Evolutionary conservation across 2,888 invertebrate genomes (phyloP).

Genomic region (Lepidonotus clava): DNA sequence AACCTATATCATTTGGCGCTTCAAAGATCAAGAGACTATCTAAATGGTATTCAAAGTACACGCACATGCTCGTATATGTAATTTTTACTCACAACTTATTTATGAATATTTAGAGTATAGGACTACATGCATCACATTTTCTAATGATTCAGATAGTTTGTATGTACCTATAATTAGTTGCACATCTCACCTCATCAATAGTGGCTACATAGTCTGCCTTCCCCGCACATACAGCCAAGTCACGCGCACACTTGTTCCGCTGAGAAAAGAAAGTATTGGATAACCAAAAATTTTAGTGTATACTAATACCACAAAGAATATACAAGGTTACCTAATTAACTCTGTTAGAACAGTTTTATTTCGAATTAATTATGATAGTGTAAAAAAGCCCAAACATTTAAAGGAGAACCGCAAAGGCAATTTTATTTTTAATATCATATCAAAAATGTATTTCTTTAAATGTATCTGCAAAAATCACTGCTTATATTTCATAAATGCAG

Average conservation of each 20-base stretch:
- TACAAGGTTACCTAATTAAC: neutral
- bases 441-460: no score
- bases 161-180: neutral
- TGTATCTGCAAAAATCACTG: no score
- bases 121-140: no score
- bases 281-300: no score
- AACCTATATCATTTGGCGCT: neutral
- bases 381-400: no score
- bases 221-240: constrained; percentile 21
- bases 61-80: neutral
- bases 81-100: neutral
- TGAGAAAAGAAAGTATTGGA: constrained; percentile 41
- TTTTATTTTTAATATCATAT: no score
- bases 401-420: no score
- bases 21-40: neutral
- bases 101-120: neutral
- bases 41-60: neutral
- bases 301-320: neutral
- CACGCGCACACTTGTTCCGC: constrained; percentile 47
- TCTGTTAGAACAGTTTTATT: no score
- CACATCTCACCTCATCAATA: constrained; percentile 55
- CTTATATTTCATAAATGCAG: no score
- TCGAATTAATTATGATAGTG: no score
- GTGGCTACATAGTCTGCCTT: constrained; percentile 42
- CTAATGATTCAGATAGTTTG: no score